Evolutionary conservation across 2,888 invertebrate species (phyloP), one percentile per base, ranked within the genome.

Genomic region (Adelognathus sp.): DNA sequence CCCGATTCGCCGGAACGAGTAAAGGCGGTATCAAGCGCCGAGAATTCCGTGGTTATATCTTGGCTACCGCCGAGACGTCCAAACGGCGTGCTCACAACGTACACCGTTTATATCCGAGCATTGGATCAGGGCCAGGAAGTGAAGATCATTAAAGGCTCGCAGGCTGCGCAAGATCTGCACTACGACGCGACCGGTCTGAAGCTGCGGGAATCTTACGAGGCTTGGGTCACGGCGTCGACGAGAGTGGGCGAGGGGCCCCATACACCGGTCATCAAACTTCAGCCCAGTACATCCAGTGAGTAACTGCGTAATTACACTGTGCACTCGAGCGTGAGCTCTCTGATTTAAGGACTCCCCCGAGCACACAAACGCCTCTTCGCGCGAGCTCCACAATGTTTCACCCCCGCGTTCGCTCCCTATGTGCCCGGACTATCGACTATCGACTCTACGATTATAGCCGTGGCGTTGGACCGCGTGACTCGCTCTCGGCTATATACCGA

Each of bases 21-120:
- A 1, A 95, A 95, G 85, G 93, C 94, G 0, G 92, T 94, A 16
- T 92, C 93, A 0, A 93, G 93, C 80, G 93, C 94, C 36, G 92
- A 93, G 81, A 93, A 93, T 54, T 92, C 94, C 9, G 93, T 94
- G 18, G 92, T 94, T 73, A 93, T 95, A 36, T 93, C 94, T 73
- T 95, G 95, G 95, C 89, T 94, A 78, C 93, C 94, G n/a, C 95
- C 95, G 2, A 88, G 92, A 18, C 92, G 93, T 11, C 93, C 93
- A 0, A 95, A 95, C 87, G 95, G 95, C 1, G 86, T 93, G 73
- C 92, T 95, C 7, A 93, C 92, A 21, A 93, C 94, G 83, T 95
- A 94, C 87, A 94, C 93, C 72, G 92, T 95, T 58, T 94, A 94
- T 85, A 93, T 94, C 76, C 91, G 93, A 16, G 92, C 92, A n/a